Base-by-base conservation (phyloP, 2,888 invertebrate species). In the Aphidius colemani region DNA sequence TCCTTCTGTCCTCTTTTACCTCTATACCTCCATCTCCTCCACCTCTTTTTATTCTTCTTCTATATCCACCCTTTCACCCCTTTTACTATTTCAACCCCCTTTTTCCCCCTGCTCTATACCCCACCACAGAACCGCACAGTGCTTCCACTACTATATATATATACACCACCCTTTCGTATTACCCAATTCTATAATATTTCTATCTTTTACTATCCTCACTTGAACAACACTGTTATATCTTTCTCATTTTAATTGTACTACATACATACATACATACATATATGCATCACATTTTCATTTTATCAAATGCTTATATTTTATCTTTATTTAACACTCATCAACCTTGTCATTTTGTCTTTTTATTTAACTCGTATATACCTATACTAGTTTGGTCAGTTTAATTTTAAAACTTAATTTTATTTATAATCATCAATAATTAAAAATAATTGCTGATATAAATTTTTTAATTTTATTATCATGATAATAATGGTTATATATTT, bases 1-100 rank as follows among this genome's bases (percentile, higher is more conserved):
- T 78, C 78, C 79, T 80, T 80, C 78, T 76, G 75, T 74, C 79
- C 30, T 30, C 78, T 67, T 69, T 72, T 60, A 53, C 65, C 57
- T 40, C 57, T 63, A 67, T 61, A 73, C 75, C 77, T 78, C 78
- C 79, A 79, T 80, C 78, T 76, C 75, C 74, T 80, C 78, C 67
- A 70, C 71, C 64, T 53, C 66, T 30, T 30, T 30, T 30, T 30
- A 30, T 30, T 30, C 5, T 30, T 30, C 30, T 30, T 30, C 5
- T 30, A 30, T 30, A 30, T 30, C 30, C 30, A 30, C 30, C 30
- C 30, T 30, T 30, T 30, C 2, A 30, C 3, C 30, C 30, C 30
- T 5, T 30, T 30, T 30, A 30, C 75, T 59, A 72, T 68, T 70
- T 69, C 70, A 73, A 63, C 66, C 66, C 71, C 75, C 72, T 74